phyloP scores from a whole-genome alignment of 2,113 vertebrate genomes.

The Uria lomvia region DNA sequence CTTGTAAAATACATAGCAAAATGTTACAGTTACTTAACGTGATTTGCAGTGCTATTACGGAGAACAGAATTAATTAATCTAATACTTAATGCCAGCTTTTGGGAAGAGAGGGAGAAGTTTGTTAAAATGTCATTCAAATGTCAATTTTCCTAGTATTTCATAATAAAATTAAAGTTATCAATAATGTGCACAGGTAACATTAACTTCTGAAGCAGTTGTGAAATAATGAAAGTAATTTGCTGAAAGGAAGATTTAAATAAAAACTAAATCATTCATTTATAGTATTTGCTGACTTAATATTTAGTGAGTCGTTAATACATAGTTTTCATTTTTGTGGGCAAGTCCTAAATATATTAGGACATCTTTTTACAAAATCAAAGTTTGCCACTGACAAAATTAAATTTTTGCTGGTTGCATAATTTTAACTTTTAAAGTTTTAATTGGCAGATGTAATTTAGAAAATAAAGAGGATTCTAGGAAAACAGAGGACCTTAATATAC shows the following conservation, averaged over 20 bases:
- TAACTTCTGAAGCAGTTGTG: background rate
- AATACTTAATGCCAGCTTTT: background rate
- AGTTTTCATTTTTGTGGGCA: background rate
- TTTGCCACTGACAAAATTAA: background rate
- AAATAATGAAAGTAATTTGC: background rate
- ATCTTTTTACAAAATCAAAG: background rate
- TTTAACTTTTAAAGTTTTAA: background rate
- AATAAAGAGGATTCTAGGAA: background rate
- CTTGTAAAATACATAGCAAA: background rate
- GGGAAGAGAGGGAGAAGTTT: background rate
- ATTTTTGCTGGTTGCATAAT: background rate
- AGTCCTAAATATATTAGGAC: background rate
- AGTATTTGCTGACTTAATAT: background rate
- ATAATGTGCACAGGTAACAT: background rate
- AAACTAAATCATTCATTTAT: background rate
- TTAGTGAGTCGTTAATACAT: background rate
- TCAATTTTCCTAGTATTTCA: background rate
- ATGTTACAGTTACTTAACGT: accelerated
- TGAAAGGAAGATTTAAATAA: background rate
- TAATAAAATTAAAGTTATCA: background rate
- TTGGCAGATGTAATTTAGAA: background rate
- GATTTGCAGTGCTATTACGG: background rate
- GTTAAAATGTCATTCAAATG: background rate
- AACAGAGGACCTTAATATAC: background rate
- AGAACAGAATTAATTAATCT: background rate